phyloP scores from a whole-genome alignment of 2,888 invertebrate genomes.

The Drosophila niveifrons region DNA sequence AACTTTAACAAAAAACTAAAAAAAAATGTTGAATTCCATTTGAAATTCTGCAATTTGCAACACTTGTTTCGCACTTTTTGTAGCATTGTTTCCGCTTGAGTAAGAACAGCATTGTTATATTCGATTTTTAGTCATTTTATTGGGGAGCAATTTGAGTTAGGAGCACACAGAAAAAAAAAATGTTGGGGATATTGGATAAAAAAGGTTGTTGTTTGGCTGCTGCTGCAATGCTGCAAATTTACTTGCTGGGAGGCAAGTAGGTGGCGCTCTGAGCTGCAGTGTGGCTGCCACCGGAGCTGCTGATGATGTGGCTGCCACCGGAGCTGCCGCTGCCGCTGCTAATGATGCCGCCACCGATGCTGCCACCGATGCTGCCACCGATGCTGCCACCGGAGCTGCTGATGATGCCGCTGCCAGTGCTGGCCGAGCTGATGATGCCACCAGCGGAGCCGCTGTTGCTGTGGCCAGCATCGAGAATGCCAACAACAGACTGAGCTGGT shows the following conservation, averaged over 20 bases:
- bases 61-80: too few species aligned
- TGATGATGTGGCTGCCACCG: constrained; percentile 20
- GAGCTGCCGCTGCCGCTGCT: constrained; percentile 24
- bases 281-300: constrained; percentile 28
- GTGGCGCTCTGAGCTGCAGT: constrained; percentile 59
- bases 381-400: constrained; percentile 19
- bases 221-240: constrained; percentile 14
- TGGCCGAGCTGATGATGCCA: constrained; percentile 15
- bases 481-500: constrained; percentile 83
- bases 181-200: constrained; percentile 11
- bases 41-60: not conserved
- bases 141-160: constrained; percentile 1
- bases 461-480: constrained; percentile 70
- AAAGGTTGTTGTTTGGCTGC: constrained; percentile 14
- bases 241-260: constrained; percentile 71
- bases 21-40: not conserved
- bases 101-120: not conserved
- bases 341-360: constrained; percentile 2
- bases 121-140: constrained; percentile 14
- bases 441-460: constrained; percentile 19
- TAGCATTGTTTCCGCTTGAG: not conserved
- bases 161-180: constrained; percentile 22
- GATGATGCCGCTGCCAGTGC: constrained; percentile 19
- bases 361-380: not conserved
- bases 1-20: too few species aligned